phyloP scores from a whole-genome alignment of 2,888 invertebrate genomes.

The Alviniconcha strummeri region DNA sequence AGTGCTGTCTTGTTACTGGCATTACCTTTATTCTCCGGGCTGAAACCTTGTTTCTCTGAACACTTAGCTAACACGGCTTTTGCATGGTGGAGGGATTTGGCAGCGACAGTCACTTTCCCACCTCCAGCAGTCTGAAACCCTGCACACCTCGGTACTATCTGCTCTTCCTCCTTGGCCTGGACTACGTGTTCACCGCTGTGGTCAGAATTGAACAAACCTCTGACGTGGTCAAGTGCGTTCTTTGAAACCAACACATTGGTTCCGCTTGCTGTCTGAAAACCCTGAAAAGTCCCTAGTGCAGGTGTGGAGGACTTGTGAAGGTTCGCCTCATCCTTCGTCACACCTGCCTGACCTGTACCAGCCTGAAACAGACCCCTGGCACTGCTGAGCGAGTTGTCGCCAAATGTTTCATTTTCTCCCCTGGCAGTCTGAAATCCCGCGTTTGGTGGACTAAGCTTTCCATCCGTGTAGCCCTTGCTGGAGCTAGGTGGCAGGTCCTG shows the following conservation, averaged over 20 bases:
- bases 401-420: too few species aligned
- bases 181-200: background rate
- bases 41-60: background rate
- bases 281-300: background rate
- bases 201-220: background rate
- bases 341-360: too few species aligned
- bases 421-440: background rate
- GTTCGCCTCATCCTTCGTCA: too few species aligned
- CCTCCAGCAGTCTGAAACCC: constrained; percentile 6
- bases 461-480: background rate
- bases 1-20: too few species aligned
- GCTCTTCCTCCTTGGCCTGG: background rate
- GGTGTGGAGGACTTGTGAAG: background rate
- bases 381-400: too few species aligned
- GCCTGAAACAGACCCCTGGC: too few species aligned
- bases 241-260: constrained; percentile 1
- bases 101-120: background rate
- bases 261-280: constrained; percentile 28
- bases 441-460: background rate
- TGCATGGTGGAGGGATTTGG: background rate
- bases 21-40: background rate
- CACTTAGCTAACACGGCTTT: background rate
- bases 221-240: constrained; percentile 7
- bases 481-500: background rate
- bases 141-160: background rate